A percentile compares a stretch with the other conserved stretches of the same genome.
These are phyloP conservation scores for Pseudonaja textilis DNA, from an alignment of 2,113 vertebrate species.

Conservation along the genomic window DNA sequence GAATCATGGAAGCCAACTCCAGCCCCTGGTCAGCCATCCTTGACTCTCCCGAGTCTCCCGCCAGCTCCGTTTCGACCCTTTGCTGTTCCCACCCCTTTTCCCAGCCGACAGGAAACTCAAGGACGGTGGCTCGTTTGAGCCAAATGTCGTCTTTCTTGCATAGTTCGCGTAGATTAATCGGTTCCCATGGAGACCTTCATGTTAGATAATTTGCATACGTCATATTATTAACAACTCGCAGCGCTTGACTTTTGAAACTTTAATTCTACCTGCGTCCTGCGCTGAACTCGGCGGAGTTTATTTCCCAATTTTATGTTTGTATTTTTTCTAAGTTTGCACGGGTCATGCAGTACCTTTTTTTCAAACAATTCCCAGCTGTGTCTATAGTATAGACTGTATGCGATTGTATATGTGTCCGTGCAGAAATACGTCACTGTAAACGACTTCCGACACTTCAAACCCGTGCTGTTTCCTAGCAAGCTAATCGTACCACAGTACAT, in stretches of 20 bases:
- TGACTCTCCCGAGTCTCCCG: constrained; percentile 6
- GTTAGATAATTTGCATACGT: neutral
- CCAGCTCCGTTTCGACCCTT: neutral
- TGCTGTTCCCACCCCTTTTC: constrained; percentile 9
- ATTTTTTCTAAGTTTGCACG: neutral
- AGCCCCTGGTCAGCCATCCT: constrained; percentile 78
- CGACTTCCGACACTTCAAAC: neutral
- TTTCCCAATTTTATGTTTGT: neutral
- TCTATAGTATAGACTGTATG: neutral
- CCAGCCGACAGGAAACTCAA: fast-evolving
- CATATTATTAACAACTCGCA: neutral
- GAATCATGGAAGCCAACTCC: constrained; percentile 95
- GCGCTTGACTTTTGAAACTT: too few species aligned
- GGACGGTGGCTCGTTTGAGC: constrained; percentile 32
- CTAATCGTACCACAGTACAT: neutral
- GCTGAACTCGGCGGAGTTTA: neutral
- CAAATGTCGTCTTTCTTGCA: constrained; percentile 35
- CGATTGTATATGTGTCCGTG: neutral
- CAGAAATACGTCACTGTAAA: neutral
- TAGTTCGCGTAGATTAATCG: neutral
- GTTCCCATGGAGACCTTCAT: neutral
- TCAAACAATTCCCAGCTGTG: neutral
- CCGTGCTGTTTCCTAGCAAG: neutral
- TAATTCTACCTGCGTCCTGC: too few species aligned
- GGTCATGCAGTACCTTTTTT: neutral